A percentile compares a stretch with the other conserved stretches of the same genome.
These are phyloP conservation scores for Psittacula cyanocephala DNA, from an alignment of 2,113 vertebrate genomes.

Conservation along the genomic window DNA sequence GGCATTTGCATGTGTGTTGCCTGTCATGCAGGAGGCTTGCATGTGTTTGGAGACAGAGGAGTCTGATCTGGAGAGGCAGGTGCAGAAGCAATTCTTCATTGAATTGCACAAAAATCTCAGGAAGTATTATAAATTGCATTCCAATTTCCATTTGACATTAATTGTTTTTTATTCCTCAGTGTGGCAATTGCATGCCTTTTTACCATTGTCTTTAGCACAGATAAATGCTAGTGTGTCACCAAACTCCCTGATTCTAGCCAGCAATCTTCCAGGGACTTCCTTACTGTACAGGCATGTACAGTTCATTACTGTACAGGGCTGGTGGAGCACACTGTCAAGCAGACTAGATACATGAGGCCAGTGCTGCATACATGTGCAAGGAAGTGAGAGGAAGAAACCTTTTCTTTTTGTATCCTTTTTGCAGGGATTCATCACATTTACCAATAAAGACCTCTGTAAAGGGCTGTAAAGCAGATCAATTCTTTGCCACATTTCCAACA, in stretches of 20 bases:
- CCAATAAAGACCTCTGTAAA: background rate
- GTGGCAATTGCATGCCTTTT: background rate
- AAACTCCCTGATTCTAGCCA: background rate
- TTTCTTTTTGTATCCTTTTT: background rate
- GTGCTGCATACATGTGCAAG: background rate
- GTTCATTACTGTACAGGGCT: background rate
- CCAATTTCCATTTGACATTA: background rate
- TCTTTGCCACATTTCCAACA: background rate
- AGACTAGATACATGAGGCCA: background rate
- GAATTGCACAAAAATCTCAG: background rate
- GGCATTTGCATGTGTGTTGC: background rate
- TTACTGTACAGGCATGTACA: background rate
- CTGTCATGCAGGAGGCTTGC: background rate
- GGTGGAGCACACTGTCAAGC: background rate
- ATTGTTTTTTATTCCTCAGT: background rate
- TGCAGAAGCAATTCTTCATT: background rate
- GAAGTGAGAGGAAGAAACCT: background rate
- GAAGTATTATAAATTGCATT: background rate
- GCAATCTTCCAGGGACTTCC: background rate
- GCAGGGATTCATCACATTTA: background rate
- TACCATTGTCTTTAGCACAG: background rate
- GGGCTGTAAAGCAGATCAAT: background rate
- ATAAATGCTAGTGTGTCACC: background rate
- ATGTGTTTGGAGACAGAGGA: background rate
- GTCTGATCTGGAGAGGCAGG: background rate